Evolutionary conservation across 1,140 invertebrate genomes (phyloP).

Genomic region (Pseudobourletiella spinata): DNA sequence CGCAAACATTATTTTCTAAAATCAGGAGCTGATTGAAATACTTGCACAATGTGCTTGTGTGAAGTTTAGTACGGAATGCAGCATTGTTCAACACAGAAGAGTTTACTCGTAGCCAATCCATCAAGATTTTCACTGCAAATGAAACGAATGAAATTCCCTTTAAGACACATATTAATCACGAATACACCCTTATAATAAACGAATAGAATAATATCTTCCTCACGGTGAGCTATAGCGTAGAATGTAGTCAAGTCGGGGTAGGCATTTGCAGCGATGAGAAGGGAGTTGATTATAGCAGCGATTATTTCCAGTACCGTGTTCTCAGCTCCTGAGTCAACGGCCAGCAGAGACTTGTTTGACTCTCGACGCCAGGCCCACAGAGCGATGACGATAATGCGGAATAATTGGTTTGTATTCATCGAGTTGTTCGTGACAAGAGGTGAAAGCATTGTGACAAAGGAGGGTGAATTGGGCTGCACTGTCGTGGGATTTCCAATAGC

Average conservation of each 20-base stretch:
- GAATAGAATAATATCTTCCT: neutral
- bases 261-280: slow-evolving; percentile 18
- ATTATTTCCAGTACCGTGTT: slow-evolving; percentile 15
- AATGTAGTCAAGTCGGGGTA: slow-evolving; percentile 19
- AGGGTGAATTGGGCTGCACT: slow-evolving; percentile 9
- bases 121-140: slow-evolving; percentile 27
- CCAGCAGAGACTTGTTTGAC: slow-evolving; percentile 12
- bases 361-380: slow-evolving; percentile 29
- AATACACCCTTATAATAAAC: too few species aligned
- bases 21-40: slow-evolving; percentile 24
- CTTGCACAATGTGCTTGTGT: slow-evolving; percentile 13
- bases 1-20: slow-evolving; percentile 13
- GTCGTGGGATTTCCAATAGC: slow-evolving; percentile 7
- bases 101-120: slow-evolving; percentile 28
- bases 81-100: slow-evolving; percentile 12
- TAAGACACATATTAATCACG: too few species aligned
- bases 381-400: slow-evolving; percentile 22
- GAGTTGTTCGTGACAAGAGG: slow-evolving; percentile 18
- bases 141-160: too few species aligned
- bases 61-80: slow-evolving; percentile 23
- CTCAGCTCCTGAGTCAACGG: slow-evolving; percentile 12
- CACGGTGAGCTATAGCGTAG: slow-evolving; percentile 28
- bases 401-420: slow-evolving; percentile 18
- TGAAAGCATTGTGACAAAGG: slow-evolving; percentile 9
- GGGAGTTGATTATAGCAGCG: slow-evolving; percentile 20